Evolutionary conservation across 2,888 invertebrate genomes (phyloP), one percentile per base, ranked within the genome.

Genomic region (Tiliacea aurago): DNA sequence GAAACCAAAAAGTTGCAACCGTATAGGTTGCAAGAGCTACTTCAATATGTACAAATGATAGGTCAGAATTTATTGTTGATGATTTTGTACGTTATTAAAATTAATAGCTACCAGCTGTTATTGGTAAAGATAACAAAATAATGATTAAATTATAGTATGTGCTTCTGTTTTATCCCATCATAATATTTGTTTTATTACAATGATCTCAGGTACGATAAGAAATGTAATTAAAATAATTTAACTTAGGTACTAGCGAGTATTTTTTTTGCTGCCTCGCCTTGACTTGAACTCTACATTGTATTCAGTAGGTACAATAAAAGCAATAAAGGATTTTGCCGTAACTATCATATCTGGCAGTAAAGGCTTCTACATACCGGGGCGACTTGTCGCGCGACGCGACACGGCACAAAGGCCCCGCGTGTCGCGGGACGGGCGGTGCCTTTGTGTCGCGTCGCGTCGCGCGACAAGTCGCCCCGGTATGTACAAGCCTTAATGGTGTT

Each of bases 61-160:
- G 3, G 28, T 28, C 28, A 28, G 28, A 28, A 28, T n/a, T n/a
- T n/a, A n/a, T 28, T 28, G 28, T 28, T 28, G 2, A 28, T 28
- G 28, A 28, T 28, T 28, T 28, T 28, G 28, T 28, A 28, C 28
- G 28, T 28, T 28, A 28, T 28, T 28, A 28, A 28, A n/a, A 55
- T 70, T 55, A 55, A 45, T 70, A 13, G 37, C 23, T 47, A n/a
- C 47, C 28, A 41, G 37, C 18, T 28, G n/a, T 18, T 71, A 11
- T 28, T 28, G 63, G n/a, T 45, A 53, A 15, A 4, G 20, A 45
- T 74, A 53, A 53, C 28, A 28, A 28, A 43, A 63, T 62, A 53
- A 53, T 62, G 0, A 75, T 59, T 13, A 33, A 58, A 58, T 58
- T 72, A 58, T 18, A 49, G n/a, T 56, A 28, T 0, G 28, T 49